Evolutionary conservation across 2,113 vertebrate genomes (phyloP), one percentile per base, ranked within the genome.

Genomic region (Osmerus eperlanus): DNA sequence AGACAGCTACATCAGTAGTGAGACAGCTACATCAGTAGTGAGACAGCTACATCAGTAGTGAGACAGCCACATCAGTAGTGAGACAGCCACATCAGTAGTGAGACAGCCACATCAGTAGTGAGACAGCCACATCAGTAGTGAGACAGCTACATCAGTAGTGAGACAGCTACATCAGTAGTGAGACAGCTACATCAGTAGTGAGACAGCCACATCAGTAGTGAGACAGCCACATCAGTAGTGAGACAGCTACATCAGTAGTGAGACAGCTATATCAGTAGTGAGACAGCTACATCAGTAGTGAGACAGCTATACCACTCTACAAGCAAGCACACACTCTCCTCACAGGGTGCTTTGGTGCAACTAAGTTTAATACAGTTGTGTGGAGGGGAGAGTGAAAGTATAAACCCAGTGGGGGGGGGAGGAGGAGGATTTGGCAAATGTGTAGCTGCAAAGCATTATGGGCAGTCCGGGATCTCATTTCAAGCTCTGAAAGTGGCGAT

Each of bases 381-480:
- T 36, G 14, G 54, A 28, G n/a, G n/a, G 14, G 54, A 28, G 29
- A 16, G 7, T 12, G 9, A 19, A 25, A 36, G 32, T 36, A 36
- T 36, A 36, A 36, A 36, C 32, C 4, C 7, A 1, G 4, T 36
- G 0, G 32, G 32, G 32, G 32, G 7, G 32, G 32, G 4, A 4
- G 4, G 29, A 36, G 29, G 32, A 5, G 29, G 51, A 21, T 32
- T 15, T 52, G 67, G n/a, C 52, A 23, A 47, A 56, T 3, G 58
- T 62, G 60, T 41, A 58, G 54, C 74, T 63, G 67, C 74, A 68
- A 73, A 69, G 54, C 84, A 83, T 85, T 78, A 65, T 73, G 81
- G 80, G 88, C 75, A 81, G 79, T 86, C 67, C 71, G 74, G 80
- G 7, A 47, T 81, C 77, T 65, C 52, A 21, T 21, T 70, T 14